Evolutionary conservation across 2,797 vertebrate species (phyloP), one percentile per base, ranked within the genome.

Genomic region (Chaunax sp.): DNA sequence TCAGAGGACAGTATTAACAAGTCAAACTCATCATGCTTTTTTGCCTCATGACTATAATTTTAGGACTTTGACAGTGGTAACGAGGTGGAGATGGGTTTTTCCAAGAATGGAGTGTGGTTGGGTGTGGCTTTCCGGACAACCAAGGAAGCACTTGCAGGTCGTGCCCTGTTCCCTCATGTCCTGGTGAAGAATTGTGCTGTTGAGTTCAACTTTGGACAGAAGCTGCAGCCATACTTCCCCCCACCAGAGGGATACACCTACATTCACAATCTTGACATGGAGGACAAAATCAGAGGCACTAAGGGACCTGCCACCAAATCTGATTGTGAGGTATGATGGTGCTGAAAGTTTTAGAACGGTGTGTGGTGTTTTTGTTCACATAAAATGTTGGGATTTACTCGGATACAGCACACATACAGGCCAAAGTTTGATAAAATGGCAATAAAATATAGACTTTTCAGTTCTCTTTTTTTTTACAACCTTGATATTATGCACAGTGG

Each of bases 201-300:
- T 0, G 96, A 98, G 70, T 97, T 98, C 89, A 98, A 98, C 89
- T 98, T 98, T 0, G 97, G 97, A 14, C 96, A 98, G 83, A 92
- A 90, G 33, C 71, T 62, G 2, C 93, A 95, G 59, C 89, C 96
- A 1, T 96, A 93, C 84, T 96, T 93, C 70, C 89, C 92, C 0
- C 68, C 90, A 2, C 93, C 93, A 0, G 95, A 96, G 0, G 96
- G 96, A 2, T 97, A 94, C 86, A 94, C 92, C 28, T 96, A 95
- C 90, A 94, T 97, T 81, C 95, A 97, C 72, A 87, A 94, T 9
- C 86, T 96, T 0, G 85, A 77, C 2, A 73, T 96, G 57, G 90
- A 91, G 13, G 88, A 95, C 43, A 93, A 95, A 51, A 90, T 95
- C 62, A 89, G 95, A 30, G 96, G 96, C 50, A 95, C 96, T 0